Evolutionary conservation across 2,888 invertebrate genomes (phyloP).

Genomic region (Agrilus biguttatus): DNA sequence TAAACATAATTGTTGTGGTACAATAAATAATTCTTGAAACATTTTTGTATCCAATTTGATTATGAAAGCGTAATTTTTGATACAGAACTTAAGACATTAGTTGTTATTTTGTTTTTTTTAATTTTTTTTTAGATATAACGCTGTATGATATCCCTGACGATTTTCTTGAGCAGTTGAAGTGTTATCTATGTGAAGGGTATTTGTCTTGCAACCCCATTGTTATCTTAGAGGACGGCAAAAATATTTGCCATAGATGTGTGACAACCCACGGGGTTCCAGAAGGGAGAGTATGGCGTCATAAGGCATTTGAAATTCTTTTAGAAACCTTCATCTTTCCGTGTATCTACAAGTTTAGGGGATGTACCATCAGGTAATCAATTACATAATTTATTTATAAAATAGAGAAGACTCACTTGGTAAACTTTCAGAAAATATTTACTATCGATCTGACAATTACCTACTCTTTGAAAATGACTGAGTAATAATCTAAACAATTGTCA

Average conservation of each 20-base stretch:
- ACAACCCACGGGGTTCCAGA: constrained; percentile 17
- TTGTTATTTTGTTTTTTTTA: no score
- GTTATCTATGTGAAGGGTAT: constrained; percentile 22
- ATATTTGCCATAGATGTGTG: constrained; percentile 25
- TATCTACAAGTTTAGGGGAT: constrained; percentile 18
- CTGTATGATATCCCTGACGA: constrained; percentile 18
- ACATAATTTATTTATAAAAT: no score
- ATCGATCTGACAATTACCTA: no score
- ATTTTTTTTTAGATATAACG: constrained; percentile 17
- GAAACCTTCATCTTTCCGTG: constrained; percentile 23
- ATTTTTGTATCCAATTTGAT: no score
- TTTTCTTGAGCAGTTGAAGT: constrained; percentile 20
- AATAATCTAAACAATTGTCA: no score
- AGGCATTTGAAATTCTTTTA: constrained; percentile 20
- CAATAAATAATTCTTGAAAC: no score
- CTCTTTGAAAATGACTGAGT: no score
- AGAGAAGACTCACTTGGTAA: no score
- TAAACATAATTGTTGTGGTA: no score
- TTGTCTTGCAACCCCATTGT: constrained; percentile 23
- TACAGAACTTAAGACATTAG: no score
- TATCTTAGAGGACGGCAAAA: constrained; percentile 19
- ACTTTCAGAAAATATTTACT: no score
- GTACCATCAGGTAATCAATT: constrained; percentile 5
- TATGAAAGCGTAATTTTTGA: no score
- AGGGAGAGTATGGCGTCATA: constrained; percentile 16